Percentiles rank a stretch among this genome's conserved stretches.
phyloP scores from a whole-genome alignment of 2,113 vertebrate genomes.

The Tychaedon coryphoeus region DNA sequence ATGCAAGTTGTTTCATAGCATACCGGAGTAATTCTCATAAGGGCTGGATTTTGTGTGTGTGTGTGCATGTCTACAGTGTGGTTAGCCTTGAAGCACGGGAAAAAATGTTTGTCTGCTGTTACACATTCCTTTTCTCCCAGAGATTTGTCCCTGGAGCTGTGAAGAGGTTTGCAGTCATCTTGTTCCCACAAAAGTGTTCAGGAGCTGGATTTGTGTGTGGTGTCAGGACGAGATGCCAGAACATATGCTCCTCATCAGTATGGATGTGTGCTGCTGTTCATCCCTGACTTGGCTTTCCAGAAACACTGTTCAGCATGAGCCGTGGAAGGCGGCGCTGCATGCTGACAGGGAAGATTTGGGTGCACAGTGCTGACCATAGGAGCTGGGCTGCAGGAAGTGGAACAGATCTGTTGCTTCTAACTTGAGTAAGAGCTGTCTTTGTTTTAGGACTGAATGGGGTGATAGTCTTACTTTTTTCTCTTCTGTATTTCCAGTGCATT shows the following conservation, averaged over 20 bases:
- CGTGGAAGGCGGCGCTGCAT: not conserved
- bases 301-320: not conserved
- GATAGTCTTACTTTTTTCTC: not conserved
- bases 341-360: not conserved
- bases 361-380: not conserved
- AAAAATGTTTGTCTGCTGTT: conserved; percentile 18
- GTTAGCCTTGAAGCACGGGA: conserved; percentile 22
- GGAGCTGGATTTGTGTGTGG: not conserved
- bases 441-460: not conserved
- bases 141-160: conserved; percentile 14
- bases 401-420: not conserved
- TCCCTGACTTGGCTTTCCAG: not conserved
- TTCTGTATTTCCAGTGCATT: not conserved
- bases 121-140: conserved; percentile 22
- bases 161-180: not conserved
- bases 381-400: not conserved
- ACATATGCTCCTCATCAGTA: not conserved
- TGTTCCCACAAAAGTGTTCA: not conserved
- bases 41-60: not conserved
- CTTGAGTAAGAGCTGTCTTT: not conserved
- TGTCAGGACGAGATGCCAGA: not conserved
- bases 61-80: not conserved
- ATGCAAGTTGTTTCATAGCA: not conserved
- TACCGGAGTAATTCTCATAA: not conserved
- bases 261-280: not conserved